These are phyloP conservation scores for Campopleginae sp. DNA, from an alignment of 2,888 invertebrate species.

Conservation along the genomic window DNA sequence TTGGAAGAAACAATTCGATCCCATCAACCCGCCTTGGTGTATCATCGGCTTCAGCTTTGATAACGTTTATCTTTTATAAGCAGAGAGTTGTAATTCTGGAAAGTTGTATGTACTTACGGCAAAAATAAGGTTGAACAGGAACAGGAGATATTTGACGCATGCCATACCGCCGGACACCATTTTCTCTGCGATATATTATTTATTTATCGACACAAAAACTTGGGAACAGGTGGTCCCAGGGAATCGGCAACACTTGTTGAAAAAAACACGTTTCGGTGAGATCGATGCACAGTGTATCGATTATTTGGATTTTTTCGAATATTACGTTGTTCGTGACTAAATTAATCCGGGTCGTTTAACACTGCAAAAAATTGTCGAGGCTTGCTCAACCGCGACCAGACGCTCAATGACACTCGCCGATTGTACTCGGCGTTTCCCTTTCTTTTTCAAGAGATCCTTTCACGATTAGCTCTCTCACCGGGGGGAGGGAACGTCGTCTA, in stretches of 20 bases:
- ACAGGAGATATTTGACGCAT: slow-evolving; percentile 95
- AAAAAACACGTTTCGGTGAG: slow-evolving; percentile 15
- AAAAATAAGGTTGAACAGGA: slow-evolving; percentile 94
- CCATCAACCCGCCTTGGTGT: neutral
- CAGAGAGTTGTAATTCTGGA: neutral
- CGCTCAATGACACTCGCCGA: slow-evolving; percentile 45
- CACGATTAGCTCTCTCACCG: slow-evolving; percentile 40
- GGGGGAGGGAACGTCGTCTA: slow-evolving; percentile 27
- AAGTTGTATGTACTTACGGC: slow-evolving; percentile 88
- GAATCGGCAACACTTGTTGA: slow-evolving; percentile 1
- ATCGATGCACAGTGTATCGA: neutral
- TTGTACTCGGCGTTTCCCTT: slow-evolving; percentile 41
- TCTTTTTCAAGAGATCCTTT: slow-evolving; percentile 47
- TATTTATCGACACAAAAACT: slow-evolving; percentile 21
- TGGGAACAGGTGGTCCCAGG: slow-evolving; percentile 2
- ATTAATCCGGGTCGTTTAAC: neutral
- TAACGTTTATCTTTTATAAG: neutral
- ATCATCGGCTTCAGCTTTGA: too few species aligned
- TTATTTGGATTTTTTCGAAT: slow-evolving; percentile 9
- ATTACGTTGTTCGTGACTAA: neutral
- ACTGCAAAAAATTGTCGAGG: slow-evolving; percentile 19
- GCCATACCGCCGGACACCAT: slow-evolving; percentile 94
- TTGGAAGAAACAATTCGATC: neutral
- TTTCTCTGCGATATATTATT: slow-evolving; percentile 77
- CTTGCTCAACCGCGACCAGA: slow-evolving; percentile 46